These are phyloP conservation scores for Larimichthys polyactis DNA, from an alignment of 2,113 vertebrate species.

Conservation along the genomic window DNA sequence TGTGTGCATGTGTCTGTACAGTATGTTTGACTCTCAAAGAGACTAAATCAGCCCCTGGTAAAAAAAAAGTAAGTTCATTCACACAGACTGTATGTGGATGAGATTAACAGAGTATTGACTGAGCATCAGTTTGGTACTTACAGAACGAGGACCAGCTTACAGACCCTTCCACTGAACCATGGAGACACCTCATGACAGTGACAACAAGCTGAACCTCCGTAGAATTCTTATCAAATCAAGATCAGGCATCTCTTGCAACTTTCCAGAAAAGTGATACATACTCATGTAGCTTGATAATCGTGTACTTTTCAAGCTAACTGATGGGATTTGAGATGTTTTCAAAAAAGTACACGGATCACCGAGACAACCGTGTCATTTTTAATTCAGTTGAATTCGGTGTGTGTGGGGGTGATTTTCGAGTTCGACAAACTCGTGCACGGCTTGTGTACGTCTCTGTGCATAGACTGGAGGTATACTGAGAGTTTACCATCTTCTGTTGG, in stretches of 20 bases:
- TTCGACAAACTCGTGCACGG: not conserved
- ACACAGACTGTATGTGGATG: not conserved
- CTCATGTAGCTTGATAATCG: not conserved
- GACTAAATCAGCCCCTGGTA: slow-evolving; percentile 46
- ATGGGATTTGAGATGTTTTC: not conserved
- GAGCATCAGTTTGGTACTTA: slow-evolving; percentile 1
- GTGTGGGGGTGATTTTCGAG: not conserved
- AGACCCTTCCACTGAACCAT: not conserved
- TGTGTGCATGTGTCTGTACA: slow-evolving; percentile 24
- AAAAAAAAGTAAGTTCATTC: slow-evolving; percentile 56
- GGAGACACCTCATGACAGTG: not conserved
- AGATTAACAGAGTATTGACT: not conserved
- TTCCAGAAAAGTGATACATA: not conserved
- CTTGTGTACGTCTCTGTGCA: not conserved
- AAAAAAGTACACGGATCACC: not conserved
- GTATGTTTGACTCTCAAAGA: slow-evolving; percentile 26
- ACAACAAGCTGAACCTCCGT: not conserved
- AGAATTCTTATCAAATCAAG: not conserved
- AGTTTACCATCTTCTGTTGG: not conserved
- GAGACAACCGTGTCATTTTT: not conserved
- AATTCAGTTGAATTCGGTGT: not conserved
- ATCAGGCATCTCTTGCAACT: not conserved
- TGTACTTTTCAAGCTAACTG: not conserved
- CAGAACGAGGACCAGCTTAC: slow-evolving; percentile 1
- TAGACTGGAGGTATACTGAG: not conserved